These are phyloP conservation scores for Halcyon malimbica DNA, from an alignment of 2,113 vertebrate genomes.

Conservation along the genomic window DNA sequence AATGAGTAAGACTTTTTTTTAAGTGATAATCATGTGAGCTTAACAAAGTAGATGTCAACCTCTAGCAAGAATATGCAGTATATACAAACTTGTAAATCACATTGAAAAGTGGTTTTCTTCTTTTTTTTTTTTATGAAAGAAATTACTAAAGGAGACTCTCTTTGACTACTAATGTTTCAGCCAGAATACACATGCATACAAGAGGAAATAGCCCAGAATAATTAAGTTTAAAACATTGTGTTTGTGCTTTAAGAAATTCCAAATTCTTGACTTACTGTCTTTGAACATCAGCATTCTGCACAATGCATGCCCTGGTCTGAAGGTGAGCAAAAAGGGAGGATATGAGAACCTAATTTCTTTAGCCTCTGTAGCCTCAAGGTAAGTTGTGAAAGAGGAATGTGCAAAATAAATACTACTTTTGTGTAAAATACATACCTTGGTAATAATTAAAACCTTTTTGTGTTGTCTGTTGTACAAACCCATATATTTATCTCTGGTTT, in stretches of 20 bases:
- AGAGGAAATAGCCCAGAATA: neutral
- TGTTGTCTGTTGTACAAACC: neutral
- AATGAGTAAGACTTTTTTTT: neutral
- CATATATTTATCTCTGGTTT: conserved; percentile 26
- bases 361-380: neutral
- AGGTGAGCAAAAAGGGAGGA: neutral
- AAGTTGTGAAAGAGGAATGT: neutral
- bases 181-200: neutral
- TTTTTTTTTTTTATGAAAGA: neutral
- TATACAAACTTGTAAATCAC: neutral
- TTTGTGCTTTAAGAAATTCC: neutral
- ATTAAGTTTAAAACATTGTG: neutral
- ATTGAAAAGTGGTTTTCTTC: neutral
- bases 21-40: neutral
- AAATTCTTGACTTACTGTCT: neutral
- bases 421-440: neutral
- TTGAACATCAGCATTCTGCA: neutral
- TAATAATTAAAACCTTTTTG: neutral
- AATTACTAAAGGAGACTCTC: neutral
- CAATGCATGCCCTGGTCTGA: neutral
- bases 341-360: neutral
- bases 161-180: neutral
- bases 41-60: neutral
- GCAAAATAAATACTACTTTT: neutral
- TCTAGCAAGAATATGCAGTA: neutral